phyloP scores from a whole-genome alignment of 35 echinoderm and acorn worm genomes.

The Heliocidaris tuberculata region DNA sequence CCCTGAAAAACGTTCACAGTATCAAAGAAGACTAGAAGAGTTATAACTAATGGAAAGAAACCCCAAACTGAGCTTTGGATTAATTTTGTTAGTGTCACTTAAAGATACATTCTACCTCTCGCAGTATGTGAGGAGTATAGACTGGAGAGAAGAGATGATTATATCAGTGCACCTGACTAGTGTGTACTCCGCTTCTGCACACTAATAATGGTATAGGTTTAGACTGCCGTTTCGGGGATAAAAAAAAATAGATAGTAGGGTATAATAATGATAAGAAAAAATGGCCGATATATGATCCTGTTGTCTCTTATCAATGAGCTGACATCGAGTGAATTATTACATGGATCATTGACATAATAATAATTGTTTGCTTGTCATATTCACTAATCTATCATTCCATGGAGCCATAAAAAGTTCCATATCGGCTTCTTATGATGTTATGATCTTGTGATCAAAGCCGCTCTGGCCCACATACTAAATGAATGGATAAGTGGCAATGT shows the following conservation, averaged over 20 bases:
- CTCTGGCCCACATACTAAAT: background rate
- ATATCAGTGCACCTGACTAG: background rate
- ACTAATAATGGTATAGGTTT: background rate
- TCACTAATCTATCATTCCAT: background rate
- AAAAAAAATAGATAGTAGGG: background rate
- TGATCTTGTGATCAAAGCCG: background rate
- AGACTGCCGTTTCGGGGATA: background rate
- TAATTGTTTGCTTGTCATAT: background rate
- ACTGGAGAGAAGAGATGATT: background rate
- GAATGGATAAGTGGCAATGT: background rate
- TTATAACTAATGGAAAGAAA: too few species aligned
- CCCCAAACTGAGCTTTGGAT: too few species aligned
- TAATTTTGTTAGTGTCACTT: background rate
- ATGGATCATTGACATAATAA: background rate
- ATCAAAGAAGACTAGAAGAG: too few species aligned
- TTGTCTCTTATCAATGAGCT: background rate
- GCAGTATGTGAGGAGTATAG: background rate
- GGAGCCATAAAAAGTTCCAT: background rate
- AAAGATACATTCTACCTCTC: background rate
- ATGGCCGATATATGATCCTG: background rate
- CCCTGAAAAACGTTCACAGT: too few species aligned
- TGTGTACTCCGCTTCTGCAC: background rate
- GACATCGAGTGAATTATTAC: background rate
- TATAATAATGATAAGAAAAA: background rate
- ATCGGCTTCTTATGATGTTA: too few species aligned